Evolutionary conservation across 2,797 vertebrate genomes (phyloP).

Genomic region (Chanos chanos): DNA sequence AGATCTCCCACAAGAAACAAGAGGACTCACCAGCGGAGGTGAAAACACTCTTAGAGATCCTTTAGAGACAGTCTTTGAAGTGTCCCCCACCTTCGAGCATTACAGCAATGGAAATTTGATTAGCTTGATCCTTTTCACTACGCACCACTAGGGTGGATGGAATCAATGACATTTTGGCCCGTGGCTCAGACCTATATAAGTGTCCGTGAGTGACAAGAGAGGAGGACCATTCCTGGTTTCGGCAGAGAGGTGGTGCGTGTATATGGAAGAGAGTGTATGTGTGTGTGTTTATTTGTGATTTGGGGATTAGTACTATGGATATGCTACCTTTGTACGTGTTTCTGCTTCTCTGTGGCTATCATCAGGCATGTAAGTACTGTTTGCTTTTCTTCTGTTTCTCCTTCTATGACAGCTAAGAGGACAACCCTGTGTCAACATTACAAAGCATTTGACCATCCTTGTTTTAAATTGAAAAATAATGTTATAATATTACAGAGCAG

Average conservation of each 20-base stretch:
- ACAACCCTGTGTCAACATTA: too few species aligned
- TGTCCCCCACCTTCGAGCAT: constrained; percentile 48
- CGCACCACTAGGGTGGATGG: constrained; percentile 47
- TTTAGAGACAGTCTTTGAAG: constrained; percentile 65
- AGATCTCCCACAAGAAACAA: constrained; percentile 53
- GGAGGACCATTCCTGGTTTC: constrained; percentile 47
- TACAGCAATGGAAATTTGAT: constrained; percentile 69
- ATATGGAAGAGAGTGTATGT: background rate
- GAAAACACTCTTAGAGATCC: constrained; percentile 41
- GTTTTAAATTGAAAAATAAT: too few species aligned
- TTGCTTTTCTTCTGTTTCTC: constrained; percentile 19
- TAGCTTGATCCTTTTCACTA: constrained; percentile 54
- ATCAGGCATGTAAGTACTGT: constrained; percentile 68
- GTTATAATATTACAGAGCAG: too few species aligned
- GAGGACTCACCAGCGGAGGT: constrained; percentile 37
- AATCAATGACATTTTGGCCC: constrained; percentile 50
- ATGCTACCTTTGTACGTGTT: constrained; percentile 40
- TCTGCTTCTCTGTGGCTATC: constrained; percentile 50
- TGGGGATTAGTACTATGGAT: constrained; percentile 50
- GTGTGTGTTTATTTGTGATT: constrained; percentile 3
- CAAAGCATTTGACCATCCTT: too few species aligned
- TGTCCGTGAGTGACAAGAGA: constrained; percentile 47
- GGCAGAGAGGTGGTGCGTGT: constrained; percentile 17
- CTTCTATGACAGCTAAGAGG: background rate
- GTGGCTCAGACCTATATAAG: constrained; percentile 57